Conservation (phyloP, 2,113 vertebrate genomes). For the Mus musculus region DNA sequence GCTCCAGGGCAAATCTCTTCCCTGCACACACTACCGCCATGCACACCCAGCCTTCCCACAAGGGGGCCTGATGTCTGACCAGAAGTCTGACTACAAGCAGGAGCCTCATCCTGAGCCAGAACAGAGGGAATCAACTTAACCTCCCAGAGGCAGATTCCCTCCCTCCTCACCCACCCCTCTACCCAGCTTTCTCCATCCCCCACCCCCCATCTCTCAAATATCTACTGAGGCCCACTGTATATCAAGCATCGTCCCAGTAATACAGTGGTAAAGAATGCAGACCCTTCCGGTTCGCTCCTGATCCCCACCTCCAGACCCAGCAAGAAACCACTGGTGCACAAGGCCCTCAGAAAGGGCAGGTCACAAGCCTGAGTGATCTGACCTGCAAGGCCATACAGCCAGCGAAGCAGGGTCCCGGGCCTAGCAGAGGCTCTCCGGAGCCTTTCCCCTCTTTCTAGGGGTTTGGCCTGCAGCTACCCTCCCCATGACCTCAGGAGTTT, state of each 20-base stretch:
- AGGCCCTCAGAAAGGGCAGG: neutral
- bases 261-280: neutral
- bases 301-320: neutral
- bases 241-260: neutral
- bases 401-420: neutral
- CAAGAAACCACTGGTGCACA: neutral
- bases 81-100: neutral
- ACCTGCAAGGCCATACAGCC: neutral
- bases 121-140: neutral
- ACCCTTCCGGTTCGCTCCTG: neutral
- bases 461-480: neutral
- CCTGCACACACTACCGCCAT: neutral
- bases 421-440: neutral
- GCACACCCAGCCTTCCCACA: neutral
- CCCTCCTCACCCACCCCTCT: neutral
- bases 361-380: neutral
- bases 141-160: neutral
- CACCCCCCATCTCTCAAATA: neutral
- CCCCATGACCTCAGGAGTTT: constrained; percentile 2
- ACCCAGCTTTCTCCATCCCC: neutral
- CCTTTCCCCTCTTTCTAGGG: neutral
- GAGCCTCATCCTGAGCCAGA: neutral
- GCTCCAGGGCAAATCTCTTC: neutral
- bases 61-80: neutral
- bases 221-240: neutral